Conservation (phyloP, 2,797 vertebrate genomes). For the Diglossa cyanea region DNA sequence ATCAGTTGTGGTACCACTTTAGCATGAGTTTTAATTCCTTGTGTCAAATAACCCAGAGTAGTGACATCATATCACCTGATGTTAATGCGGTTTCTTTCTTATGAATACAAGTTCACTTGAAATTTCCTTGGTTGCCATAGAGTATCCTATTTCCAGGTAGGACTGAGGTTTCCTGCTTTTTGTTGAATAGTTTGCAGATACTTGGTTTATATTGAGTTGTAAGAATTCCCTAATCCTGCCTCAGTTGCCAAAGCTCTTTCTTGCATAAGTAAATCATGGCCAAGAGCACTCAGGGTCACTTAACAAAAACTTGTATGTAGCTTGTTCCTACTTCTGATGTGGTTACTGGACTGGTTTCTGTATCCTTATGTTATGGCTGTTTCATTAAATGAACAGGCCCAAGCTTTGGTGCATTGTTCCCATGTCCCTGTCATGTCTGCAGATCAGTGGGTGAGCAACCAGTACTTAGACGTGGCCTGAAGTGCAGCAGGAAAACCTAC, state of each 20-base stretch:
- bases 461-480: background rate
- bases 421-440: background rate
- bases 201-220: background rate
- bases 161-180: background rate
- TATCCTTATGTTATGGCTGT: fast-evolving
- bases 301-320: background rate
- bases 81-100: background rate
- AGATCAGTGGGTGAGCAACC: background rate
- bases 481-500: background rate
- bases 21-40: background rate
- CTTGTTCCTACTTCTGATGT: background rate
- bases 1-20: background rate
- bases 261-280: background rate
- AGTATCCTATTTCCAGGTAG: background rate
- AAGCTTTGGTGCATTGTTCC: background rate
- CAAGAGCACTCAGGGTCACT: background rate
- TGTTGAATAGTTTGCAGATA: background rate
- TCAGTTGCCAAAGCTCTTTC: background rate
- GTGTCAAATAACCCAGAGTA: background rate
- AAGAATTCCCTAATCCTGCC: background rate
- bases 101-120: background rate
- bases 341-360: background rate
- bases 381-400: background rate
- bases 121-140: background rate
- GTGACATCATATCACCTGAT: background rate